Percentiles rank a stretch among this genome's conserved stretches.
These are phyloP conservation scores for Enteromius unitaeniatus DNA, from an alignment of 2,797 vertebrate species.

Conservation along the genomic window DNA sequence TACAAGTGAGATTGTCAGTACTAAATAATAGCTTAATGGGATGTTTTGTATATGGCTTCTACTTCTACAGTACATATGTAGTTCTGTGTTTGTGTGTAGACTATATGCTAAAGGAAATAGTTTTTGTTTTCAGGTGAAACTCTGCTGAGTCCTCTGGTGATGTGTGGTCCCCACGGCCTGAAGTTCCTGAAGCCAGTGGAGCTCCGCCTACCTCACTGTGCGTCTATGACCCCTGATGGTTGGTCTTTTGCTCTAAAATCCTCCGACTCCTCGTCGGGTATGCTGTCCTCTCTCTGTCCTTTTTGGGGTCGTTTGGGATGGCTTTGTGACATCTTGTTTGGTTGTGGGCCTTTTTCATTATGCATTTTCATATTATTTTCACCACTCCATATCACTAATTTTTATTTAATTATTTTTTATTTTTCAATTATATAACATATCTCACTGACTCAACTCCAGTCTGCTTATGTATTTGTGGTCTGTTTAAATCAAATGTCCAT, in stretches of 20 bases:
- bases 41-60: neutral
- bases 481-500: neutral
- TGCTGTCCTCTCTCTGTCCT: constrained; percentile 94
- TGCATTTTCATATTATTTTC: constrained; percentile 60
- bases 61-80: neutral
- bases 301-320: constrained; percentile 84
- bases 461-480: constrained; percentile 42
- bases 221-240: constrained; percentile 99
- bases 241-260: constrained; percentile 99
- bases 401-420: neutral
- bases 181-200: constrained; percentile 99
- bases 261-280: constrained; percentile 99
- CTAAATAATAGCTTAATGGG: neutral
- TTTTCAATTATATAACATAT: neutral
- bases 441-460: neutral
- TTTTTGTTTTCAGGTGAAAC: constrained; percentile 88
- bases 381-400: constrained; percentile 58
- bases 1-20: neutral
- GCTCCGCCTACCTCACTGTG: constrained; percentile 99
- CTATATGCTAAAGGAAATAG: neutral
- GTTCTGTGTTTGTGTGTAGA: neutral
- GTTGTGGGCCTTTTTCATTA: constrained; percentile 62
- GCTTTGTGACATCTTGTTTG: constrained; percentile 77
- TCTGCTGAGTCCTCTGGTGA: constrained; percentile 93
- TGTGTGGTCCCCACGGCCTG: constrained; percentile 98